Evolutionary conservation across 2,113 vertebrate genomes (phyloP), one percentile per base, ranked within the genome.

Genomic region (Otocyon megalotis): DNA sequence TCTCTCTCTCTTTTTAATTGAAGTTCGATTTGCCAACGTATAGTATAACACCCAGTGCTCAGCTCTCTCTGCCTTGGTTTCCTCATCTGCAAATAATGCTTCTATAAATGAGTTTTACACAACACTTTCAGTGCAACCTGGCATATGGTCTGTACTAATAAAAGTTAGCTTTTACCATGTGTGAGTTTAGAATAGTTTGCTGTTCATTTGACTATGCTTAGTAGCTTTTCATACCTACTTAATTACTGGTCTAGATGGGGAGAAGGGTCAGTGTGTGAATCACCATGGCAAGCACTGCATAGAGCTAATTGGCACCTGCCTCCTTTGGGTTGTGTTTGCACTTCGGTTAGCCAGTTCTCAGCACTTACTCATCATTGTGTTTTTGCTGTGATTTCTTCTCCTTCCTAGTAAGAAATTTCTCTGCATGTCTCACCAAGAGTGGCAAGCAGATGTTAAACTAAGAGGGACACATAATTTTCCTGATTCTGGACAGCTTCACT

Each of bases 151-250:
- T 74, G 20, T 62, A 67, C 76, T 94, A 94, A 94, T 67, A 96
- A 95, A 97, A 88, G 37, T 69, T 79, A 97, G 62, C 63, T 85
- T 37, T 94, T 97, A 94, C 54, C 65, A 74, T 65, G 26, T 28
- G 8, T 95, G 65, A 17, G 14, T 94, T 86, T 56, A 72, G 54
- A 82, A 94, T 67, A 93, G 82, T 86, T 87, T 90, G 90, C 37
- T 90, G 82, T 82, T 97, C 53, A 83, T 91, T 84, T 87, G 86
- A 60, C 65, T 82, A 17, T 26, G 94, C 24, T 93, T 77, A 74
- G 81, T 94, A 86, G 37, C 72, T 95, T 10, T 80, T 74, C 56
- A 81, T 85, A 54, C 24, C 53, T 81, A 10, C 30, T 86, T 90
- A 94, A 95, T 95, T 81, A 86, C 26, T 85, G 48, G 58, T 90